Evolutionary conservation across 1,140 invertebrate species (phyloP).

Genomic region (Pseudobourletiella spinata): DNA sequence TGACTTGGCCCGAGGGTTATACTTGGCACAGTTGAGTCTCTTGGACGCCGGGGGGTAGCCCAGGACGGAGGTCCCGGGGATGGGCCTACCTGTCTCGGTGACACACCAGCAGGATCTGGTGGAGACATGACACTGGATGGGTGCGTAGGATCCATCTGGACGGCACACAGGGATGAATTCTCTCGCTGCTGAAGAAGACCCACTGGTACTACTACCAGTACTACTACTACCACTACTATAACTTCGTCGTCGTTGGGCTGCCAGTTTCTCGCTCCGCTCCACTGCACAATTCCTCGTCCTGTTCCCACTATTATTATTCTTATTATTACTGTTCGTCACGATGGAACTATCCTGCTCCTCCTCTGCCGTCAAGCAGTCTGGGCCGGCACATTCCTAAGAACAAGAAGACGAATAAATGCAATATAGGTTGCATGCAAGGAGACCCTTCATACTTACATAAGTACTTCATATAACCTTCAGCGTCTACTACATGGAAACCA

Average conservation of each 20-base stretch:
- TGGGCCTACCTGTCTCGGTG: constrained; percentile 62
- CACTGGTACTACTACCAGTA: no score
- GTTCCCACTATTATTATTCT: background rate
- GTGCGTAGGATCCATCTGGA: constrained; percentile 67
- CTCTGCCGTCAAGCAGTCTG: constrained; percentile 26
- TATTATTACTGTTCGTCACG: background rate
- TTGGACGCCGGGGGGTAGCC: constrained; percentile 37
- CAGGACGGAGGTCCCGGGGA: constrained; percentile 62
- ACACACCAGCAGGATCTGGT: constrained; percentile 78
- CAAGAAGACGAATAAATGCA: background rate
- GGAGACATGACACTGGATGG: constrained; percentile 69
- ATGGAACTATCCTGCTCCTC: constrained; percentile 7
- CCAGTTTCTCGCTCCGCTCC: constrained; percentile 26
- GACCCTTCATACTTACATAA: background rate
- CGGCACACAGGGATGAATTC: constrained; percentile 55
- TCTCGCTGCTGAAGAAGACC: constrained; percentile 8
- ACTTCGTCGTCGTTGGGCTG: background rate
- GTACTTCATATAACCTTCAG: background rate
- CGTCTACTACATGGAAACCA: no score
- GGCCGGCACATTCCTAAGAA: constrained; percentile 2
- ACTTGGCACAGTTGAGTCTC: constrained; percentile 55
- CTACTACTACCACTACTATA: no score
- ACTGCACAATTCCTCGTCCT: constrained; percentile 14
- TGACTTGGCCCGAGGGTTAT: constrained; percentile 18
- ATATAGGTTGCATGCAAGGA: background rate